These are phyloP conservation scores for Tenthredo amoena DNA, from an alignment of 2,888 invertebrate species.

Conservation along the genomic window DNA sequence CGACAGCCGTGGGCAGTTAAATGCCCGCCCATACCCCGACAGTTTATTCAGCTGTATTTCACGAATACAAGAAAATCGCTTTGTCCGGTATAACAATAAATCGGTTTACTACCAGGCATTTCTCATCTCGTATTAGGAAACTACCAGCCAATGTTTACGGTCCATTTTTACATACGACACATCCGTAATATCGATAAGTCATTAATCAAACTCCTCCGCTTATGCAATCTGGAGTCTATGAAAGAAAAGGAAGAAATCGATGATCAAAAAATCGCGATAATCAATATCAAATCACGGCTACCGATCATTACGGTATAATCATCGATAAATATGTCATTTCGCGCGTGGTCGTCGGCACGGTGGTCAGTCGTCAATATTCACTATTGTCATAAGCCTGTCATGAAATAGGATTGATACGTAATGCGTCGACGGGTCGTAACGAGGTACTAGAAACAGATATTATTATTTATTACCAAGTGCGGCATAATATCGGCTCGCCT, in stretches of 20 bases:
- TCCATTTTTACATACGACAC: background rate
- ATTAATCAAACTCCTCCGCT: background rate
- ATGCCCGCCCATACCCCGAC: constrained; percentile 16
- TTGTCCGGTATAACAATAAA: constrained; percentile 29
- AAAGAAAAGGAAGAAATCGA: background rate
- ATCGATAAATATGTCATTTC: background rate
- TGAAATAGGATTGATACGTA: constrained; percentile 46
- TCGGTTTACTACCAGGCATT: constrained; percentile 13
- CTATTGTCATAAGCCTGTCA: constrained; percentile 42
- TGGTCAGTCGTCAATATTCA: constrained; percentile 35
- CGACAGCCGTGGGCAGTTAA: constrained; percentile 52
- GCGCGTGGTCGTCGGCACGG: background rate
- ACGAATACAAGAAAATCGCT: constrained; percentile 23
- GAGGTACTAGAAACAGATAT: constrained; percentile 44
- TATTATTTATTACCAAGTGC: constrained; percentile 43
- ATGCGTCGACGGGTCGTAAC: constrained; percentile 41
- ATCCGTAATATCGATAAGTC: background rate
- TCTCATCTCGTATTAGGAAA: constrained; percentile 14
- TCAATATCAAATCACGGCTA: background rate
- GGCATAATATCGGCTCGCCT: background rate
- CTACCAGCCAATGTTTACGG: background rate
- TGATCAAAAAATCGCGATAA: background rate
- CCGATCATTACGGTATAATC: background rate
- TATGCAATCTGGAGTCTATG: background rate
- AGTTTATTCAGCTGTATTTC: constrained; percentile 35